A percentile compares a stretch with the other conserved stretches of the same genome.
Evolutionary conservation across 2,888 invertebrate genomes (phyloP).

Genomic region (Cephus nigrinus): DNA sequence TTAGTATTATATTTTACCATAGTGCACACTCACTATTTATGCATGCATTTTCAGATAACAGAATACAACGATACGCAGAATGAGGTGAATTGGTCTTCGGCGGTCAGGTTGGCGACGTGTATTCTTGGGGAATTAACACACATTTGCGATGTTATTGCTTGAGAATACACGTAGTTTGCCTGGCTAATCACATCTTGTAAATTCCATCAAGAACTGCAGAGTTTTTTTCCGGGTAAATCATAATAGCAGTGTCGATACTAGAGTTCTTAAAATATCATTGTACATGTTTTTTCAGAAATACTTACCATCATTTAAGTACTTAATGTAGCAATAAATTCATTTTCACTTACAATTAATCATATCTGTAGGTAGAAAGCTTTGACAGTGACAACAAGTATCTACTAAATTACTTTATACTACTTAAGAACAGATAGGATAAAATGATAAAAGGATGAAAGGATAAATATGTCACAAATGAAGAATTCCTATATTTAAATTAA

Average conservation of each 20-base stretch:
- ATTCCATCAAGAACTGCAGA: neutral
- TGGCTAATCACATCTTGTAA: slow-evolving; percentile 73
- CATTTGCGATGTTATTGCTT: slow-evolving; percentile 98
- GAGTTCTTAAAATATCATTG: neutral
- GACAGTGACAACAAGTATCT: neutral
- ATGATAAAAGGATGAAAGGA: too few species aligned
- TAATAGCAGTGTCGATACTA: neutral
- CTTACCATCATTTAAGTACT: too few species aligned
- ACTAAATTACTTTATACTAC: too few species aligned
- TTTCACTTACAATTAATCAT: too few species aligned
- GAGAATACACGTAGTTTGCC: slow-evolving; percentile 98
- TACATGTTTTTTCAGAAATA: neutral
- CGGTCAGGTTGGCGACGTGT: slow-evolving; percentile 89
- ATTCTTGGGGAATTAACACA: slow-evolving; percentile 99
- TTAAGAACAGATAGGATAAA: neutral
- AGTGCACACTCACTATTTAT: neutral
- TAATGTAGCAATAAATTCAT: too few species aligned
- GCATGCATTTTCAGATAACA: neutral
- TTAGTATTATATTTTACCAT: neutral
- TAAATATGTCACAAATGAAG: too few species aligned
- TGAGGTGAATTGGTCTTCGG: slow-evolving; percentile 13
- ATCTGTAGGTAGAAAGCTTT: neutral
- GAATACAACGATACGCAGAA: neutral
- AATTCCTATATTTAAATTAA: too few species aligned
- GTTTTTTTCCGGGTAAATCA: neutral